A percentile compares a stretch with the other conserved stretches of the same genome.
Conservation (phyloP, 2,113 vertebrate genomes). For the Tachysurus fulvidraco region DNA sequence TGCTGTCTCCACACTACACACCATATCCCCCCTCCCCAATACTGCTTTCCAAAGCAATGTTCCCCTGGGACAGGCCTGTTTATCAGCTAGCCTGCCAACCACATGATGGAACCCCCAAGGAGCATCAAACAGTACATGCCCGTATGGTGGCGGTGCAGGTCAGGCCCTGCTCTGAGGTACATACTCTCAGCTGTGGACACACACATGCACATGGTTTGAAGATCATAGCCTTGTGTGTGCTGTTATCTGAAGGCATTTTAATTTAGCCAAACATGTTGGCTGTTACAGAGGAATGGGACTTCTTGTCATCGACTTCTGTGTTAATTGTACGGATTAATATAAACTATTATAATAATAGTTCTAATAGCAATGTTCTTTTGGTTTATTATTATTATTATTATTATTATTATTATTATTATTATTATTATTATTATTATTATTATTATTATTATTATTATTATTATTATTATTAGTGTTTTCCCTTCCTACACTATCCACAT, state of each 20-base stretch:
- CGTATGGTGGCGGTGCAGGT: constrained; percentile 42
- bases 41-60: constrained; percentile 62
- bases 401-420: too few relatives aligned
- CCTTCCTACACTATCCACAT: neutral
- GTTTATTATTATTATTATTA: neutral
- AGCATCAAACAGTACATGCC: constrained; percentile 64
- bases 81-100: constrained; percentile 57
- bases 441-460: too few relatives aligned
- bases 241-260: constrained; percentile 5
- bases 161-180: constrained; percentile 23
- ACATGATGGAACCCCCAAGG: constrained; percentile 58
- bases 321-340: neutral
- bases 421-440: too few relatives aligned
- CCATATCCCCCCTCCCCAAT: constrained; percentile 60
- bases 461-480: too few relatives aligned
- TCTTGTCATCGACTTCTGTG: neutral
- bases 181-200: constrained; percentile 45
- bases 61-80: constrained; percentile 53
- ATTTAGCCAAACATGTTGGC: neutral
- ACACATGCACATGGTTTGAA: constrained; percentile 39
- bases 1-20: constrained; percentile 57
- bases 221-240: constrained; percentile 34
- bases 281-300: neutral
- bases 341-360: too few relatives aligned
- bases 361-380: neutral